Base-by-base conservation (phyloP, 2,888 invertebrate species). In the Nemotelus pantherinus region DNA sequence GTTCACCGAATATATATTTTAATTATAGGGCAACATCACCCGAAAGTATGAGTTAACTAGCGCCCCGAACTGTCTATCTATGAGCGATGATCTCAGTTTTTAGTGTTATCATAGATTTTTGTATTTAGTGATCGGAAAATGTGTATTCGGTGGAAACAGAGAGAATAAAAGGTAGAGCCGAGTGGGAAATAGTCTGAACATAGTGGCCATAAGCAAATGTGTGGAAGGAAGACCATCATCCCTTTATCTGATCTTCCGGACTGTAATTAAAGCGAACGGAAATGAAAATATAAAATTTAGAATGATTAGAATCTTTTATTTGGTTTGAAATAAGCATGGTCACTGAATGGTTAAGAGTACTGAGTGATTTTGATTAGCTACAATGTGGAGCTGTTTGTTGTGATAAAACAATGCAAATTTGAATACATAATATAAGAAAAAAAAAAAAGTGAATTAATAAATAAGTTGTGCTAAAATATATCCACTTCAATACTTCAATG, bases 201-300 rank as follows among this genome's bases (percentile, higher is more conserved):
- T 25, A 25, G 25, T 25, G 41, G 25, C 60, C 60, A 60, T 60
- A 41, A 41, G 60, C 25, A 25, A 41, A 7, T 41, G 41, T 58
- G 25, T 60, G 57, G 57, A 57, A 3, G 57, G 2, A 9, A 25
- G 0, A 57, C 3, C 25, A 25, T 25, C 25, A 57, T 48, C 44
- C 53, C 43, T 55, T 70, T 70, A 70, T 70, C 70, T 58, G 72
- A 72, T 72, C 58, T 72, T 72, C 72, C 72, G 72, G 72, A 45
- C 48, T 58, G 48, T 58, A 72, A 72, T 72, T 72, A 72, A 58
- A 43, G 3, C 47, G 60, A 60, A 58, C 72, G 72, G 72, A 72
- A 72, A 72, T 72, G 72, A 72, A 72, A 70, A 55, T 55, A 70
- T 55, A 25, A 25, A 25, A 70, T 70, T 70, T 70, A 9, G 41